A percentile compares a stretch with the other conserved stretches of the same genome.
Conservation (phyloP, 2,888 invertebrate genomes). For the Scotopteryx bipunctaria region DNA sequence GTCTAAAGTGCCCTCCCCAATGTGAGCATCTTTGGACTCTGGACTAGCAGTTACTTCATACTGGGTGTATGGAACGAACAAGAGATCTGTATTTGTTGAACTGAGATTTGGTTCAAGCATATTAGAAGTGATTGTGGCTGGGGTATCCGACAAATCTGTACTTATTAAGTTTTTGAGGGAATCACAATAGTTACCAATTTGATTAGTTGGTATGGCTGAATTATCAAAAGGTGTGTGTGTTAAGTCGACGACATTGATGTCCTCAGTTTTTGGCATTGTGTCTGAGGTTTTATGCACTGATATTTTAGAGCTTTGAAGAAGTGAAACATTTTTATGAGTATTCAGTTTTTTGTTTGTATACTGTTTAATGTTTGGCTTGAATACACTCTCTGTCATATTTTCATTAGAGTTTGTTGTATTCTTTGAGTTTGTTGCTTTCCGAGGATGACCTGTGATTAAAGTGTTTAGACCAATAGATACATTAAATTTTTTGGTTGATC, state of each 20-base stretch:
- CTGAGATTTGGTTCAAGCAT: background rate
- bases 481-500: background rate
- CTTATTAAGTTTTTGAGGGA: background rate
- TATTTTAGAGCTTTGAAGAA: background rate
- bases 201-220: too few relatives aligned
- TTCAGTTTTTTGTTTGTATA: background rate
- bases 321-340: background rate
- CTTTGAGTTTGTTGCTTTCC: background rate
- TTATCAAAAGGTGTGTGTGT: background rate
- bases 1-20: background rate
- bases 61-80: constrained; percentile 10
- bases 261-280: background rate
- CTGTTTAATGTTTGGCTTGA: background rate
- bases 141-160: background rate
- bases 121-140: background rate
- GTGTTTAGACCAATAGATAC: background rate
- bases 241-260: too few relatives aligned
- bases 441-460: background rate
- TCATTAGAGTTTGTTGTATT: background rate
- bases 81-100: background rate
- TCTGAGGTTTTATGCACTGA: background rate
- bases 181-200: too few relatives aligned
- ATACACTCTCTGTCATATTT: background rate
- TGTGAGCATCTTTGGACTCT: constrained; percentile 6
- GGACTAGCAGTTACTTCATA: background rate